Evolutionary conservation across 2,113 vertebrate species (phyloP).

Genomic region (Desmodus rotundus): DNA sequence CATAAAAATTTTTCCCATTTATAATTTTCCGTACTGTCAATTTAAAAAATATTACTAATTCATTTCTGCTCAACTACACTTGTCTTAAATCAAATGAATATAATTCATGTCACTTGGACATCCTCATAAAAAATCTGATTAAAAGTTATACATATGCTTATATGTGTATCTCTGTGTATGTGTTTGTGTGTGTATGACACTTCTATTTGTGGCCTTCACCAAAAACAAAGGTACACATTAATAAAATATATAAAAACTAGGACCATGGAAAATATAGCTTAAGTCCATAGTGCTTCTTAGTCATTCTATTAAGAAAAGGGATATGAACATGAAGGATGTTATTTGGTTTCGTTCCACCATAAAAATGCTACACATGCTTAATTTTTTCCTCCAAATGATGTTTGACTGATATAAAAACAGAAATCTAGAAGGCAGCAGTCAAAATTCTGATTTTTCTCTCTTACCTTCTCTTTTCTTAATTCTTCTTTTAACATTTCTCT

Average conservation of each 20-base stretch:
- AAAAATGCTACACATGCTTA: background rate
- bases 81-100: conserved; percentile 21
- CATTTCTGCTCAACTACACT: background rate
- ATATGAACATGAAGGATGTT: background rate
- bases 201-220: background rate
- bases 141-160: background rate
- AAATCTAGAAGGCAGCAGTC: background rate
- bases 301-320: background rate
- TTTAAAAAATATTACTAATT: conserved; percentile 34
- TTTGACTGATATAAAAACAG: background rate
- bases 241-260: background rate
- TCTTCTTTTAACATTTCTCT: conserved; percentile 91
- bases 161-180: background rate
- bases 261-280: background rate
- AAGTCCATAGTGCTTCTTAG: background rate
- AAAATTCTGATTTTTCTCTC: conserved; percentile 40
- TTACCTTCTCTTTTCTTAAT: conserved; percentile 90
- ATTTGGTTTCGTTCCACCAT: background rate
- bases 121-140: background rate
- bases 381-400: background rate
- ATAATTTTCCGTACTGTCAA: background rate
- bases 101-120: background rate
- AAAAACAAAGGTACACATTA: conserved; percentile 10
- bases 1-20: background rate
- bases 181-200: background rate